Base-by-base conservation (phyloP, 2,113 vertebrate genomes). In the Nipponia nippon region DNA sequence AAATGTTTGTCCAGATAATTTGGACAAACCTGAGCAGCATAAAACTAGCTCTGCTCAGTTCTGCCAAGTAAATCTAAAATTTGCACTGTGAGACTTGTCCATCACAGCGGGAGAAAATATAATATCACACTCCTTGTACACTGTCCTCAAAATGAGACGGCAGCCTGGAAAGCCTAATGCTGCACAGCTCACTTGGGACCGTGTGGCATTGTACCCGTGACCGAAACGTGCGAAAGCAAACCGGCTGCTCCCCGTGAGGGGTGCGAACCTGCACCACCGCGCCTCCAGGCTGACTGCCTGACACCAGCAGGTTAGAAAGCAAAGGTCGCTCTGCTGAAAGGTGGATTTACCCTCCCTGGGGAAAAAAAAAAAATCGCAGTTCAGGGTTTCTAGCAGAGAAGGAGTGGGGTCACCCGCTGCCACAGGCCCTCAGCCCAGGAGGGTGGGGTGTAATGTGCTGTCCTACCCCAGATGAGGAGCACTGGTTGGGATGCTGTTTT, bases 401-500 rank as follows among this genome's bases (percentile, higher is more conserved):
- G 30, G 42, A 89, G 29, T 0, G 1, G 20, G 32, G 61, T 62
- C 46, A 78, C 34, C 15, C 3, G 7, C 76, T 69, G 42, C 38
- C 32, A 29, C 7, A 2, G n/a, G 29, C 9, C 11, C 2, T 19
- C 56, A 38, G 62, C 26, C 52, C 9, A 1, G 38, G 49, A 38
- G 23, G 15, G 11, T 7, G 7, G 11, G 16, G 21, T 19, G 21
- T 3, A 27, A 46, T 30, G 77, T 1, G 7, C 81, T 13, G 27
- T 14, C n/a, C 49, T 46, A 27, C 12, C 58, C 52, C 0, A 0
- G 38, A 8, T 0, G 0, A n/a, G 53, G 40, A 34, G 21, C 0
- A 0, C 19, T 1, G 1, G 17, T 4, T 1, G 3, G 62, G 62
- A 49, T 42, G 25, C 19, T 50, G 70, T 79, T 67, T 58, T 8